phyloP scores from a whole-genome alignment of 2,113 vertebrate genomes.

The Proteles cristata region DNA sequence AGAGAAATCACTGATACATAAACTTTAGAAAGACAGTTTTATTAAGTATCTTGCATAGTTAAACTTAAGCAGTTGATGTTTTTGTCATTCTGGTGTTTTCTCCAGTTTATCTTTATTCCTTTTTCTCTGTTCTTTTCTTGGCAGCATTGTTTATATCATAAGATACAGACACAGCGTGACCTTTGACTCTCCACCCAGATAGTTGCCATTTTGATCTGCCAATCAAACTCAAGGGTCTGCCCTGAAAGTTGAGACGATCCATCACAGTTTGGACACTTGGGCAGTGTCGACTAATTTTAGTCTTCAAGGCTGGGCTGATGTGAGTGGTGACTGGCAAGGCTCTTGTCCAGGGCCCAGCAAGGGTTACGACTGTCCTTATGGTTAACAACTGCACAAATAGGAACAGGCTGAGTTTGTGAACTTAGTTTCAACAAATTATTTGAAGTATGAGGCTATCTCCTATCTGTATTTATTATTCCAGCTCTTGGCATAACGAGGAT shows the following conservation, averaged over 20 bases:
- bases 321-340: constrained; percentile 83
- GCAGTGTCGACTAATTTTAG: constrained; percentile 84
- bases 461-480: constrained; percentile 89
- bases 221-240: constrained; percentile 77
- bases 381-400: constrained; percentile 91
- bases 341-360: constrained; percentile 85
- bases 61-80: not conserved
- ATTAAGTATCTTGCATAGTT: constrained; percentile 12
- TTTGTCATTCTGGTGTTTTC: constrained; percentile 28
- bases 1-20: constrained; percentile 2
- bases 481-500: constrained; percentile 77
- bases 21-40: constrained; percentile 12
- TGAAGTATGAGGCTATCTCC: constrained; percentile 85
- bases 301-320: constrained; percentile 71
- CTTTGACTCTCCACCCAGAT: constrained; percentile 82
- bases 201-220: constrained; percentile 76
- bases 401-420: constrained; percentile 83
- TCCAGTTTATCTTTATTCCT: constrained; percentile 69
- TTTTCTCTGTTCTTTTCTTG: constrained; percentile 48
- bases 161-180: constrained; percentile 53
- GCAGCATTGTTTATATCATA: constrained; percentile 15
- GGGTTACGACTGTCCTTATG: constrained; percentile 84
- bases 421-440: constrained; percentile 85
- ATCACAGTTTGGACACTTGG: constrained; percentile 79
- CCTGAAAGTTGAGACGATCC: constrained; percentile 78